Base-by-base conservation (phyloP, 1,140 invertebrate species). In the Drosophila tsacasi region DNA sequence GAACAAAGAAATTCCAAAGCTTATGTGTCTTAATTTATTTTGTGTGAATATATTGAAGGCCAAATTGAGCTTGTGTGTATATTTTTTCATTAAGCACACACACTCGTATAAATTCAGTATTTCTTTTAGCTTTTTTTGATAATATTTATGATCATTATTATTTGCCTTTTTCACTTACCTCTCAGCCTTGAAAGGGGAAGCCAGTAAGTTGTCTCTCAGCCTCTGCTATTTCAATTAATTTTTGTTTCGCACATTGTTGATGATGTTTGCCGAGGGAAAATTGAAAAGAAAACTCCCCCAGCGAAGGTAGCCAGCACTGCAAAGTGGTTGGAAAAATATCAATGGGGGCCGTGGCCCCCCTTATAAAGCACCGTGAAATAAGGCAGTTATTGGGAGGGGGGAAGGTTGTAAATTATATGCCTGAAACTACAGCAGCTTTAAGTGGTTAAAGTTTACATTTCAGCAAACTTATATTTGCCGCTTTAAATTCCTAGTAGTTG, bases 141-240 rank as follows among this genome's bases (percentile, higher is more conserved):
- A 37, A 57, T 76, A 76, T 76, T 76, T 76, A 67, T 75, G 62
- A 67, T 76, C 61, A 77, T 77, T 77, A 68, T 76, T 60, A 60
- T 77, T 62, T 76, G 30, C 74, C 55, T 54, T 58, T 58, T 76
- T 55, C n/a, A 46, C 40, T 42, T 65, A 25, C 21, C 30, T 19
- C 44, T 13, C 2, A 7, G 30, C 35, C 12, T 32, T 4, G 32
- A 57, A 65, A 25, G 50, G 50, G 19, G 32, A 21, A 19, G 17
- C 17, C 54, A 40, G 46, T 35, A 54, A 37, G 55, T 76, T 76
- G 62, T 76, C 62, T 68, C 42, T 69, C 50, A 64, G 68, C 44
- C 58, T 59, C 54, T 73, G 83, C 75, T 76, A 82, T 86, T 85
- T 86, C 83, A 86, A 85, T 86, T 85, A 86, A 78, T 86, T 82